A percentile compares a stretch with the other conserved stretches of the same genome.
Evolutionary conservation across 1,140 invertebrate species (phyloP).

Genomic region (Kradibia gibbosae): DNA sequence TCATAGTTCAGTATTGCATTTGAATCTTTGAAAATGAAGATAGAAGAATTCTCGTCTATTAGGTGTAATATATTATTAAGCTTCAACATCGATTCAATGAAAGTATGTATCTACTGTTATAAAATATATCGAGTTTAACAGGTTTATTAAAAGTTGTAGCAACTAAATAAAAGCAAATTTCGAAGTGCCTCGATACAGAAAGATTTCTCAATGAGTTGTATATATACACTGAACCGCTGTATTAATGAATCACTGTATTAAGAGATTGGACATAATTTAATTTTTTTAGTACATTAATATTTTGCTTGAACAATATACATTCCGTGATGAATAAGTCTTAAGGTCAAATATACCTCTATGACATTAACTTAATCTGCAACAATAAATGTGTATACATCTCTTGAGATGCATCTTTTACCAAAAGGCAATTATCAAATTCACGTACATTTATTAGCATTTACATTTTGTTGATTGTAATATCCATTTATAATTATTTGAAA

Average conservation of each 20-base stretch:
- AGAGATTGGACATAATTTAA: not conserved
- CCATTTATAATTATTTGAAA: constrained; percentile 39
- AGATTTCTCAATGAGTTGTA: constrained; percentile 49
- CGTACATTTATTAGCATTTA: constrained; percentile 36
- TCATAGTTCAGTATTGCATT: constrained; percentile 33
- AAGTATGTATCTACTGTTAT: constrained; percentile 30
- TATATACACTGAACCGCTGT: constrained; percentile 30
- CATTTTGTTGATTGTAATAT: constrained; percentile 43
- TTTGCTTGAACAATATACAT: constrained; percentile 13
- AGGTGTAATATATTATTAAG: constrained; percentile 17
- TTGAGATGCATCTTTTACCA: constrained; percentile 48
- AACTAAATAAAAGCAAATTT: constrained; percentile 44
- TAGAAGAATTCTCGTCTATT: constrained; percentile 16
- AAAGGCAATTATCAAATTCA: constrained; percentile 43
- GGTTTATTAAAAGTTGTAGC: constrained; percentile 38
- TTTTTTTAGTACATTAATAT: constrained; percentile 35
- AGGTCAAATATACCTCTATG: constrained; percentile 39
- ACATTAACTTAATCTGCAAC: constrained; percentile 16
- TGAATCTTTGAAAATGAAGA: constrained; percentile 18
- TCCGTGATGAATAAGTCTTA: not conserved
- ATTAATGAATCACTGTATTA: not conserved
- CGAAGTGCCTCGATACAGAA: constrained; percentile 46
- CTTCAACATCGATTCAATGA: constrained; percentile 20
- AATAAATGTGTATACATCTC: constrained; percentile 35
- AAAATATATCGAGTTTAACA: constrained; percentile 39